Evolutionary conservation across 2,888 invertebrate genomes (phyloP).

Genomic region (Caenorhabditis sp.): DNA sequence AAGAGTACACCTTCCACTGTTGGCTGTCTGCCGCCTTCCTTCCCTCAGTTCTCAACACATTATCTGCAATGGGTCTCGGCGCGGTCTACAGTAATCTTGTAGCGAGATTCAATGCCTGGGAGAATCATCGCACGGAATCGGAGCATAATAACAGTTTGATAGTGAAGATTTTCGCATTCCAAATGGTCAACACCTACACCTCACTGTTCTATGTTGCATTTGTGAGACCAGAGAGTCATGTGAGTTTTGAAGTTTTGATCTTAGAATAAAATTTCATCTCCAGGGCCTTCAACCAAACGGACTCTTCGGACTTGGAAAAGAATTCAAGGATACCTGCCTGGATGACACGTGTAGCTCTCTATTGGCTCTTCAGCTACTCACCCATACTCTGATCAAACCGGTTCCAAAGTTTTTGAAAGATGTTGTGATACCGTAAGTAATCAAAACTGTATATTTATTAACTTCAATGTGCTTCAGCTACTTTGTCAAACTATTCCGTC

Average conservation of each 20-base stretch:
- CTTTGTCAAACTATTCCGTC: constrained; percentile 59
- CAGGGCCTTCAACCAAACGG: constrained; percentile 77
- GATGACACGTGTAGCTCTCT: constrained; percentile 84
- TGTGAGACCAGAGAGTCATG: constrained; percentile 84
- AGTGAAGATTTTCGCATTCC: constrained; percentile 85
- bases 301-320: constrained; percentile 83
- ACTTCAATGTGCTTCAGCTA: too few species aligned
- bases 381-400: constrained; percentile 85
- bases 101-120: constrained; percentile 83
- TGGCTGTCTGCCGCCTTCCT: constrained; percentile 83
- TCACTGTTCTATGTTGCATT: constrained; percentile 85
- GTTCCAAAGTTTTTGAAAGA: constrained; percentile 85
- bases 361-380: constrained; percentile 84
- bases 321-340: constrained; percentile 84
- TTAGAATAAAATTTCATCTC: too few species aligned
- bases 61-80: constrained; percentile 84
- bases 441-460: too few species aligned
- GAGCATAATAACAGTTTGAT: constrained; percentile 84
- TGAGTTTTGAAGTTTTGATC: constrained; percentile 29
- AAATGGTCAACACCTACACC: constrained; percentile 85
- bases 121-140: constrained; percentile 85
- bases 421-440: constrained; percentile 83
- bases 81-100: constrained; percentile 83
- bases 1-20: constrained; percentile 64
- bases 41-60: constrained; percentile 84